These are phyloP conservation scores for Borostomias antarcticus DNA, from an alignment of 2,797 vertebrate genomes.

Conservation along the genomic window DNA sequence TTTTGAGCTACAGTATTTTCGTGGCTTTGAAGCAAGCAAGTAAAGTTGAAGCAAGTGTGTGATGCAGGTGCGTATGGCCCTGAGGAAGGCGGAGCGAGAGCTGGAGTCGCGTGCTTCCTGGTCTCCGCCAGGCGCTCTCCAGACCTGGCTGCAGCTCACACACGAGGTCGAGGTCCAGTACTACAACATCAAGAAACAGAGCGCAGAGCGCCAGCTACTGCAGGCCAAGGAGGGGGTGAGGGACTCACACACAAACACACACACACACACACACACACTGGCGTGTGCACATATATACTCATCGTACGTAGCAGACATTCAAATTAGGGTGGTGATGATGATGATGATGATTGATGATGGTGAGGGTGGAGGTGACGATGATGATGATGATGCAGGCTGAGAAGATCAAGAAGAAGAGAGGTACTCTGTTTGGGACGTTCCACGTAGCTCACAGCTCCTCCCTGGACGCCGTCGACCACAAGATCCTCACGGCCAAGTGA, in stretches of 20 bases:
- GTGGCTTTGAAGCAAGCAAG: too few species aligned
- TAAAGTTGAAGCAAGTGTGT: too few species aligned
- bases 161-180: constrained; percentile 83
- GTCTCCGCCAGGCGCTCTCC: constrained; percentile 47
- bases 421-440: constrained; percentile 91
- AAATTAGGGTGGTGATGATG: background rate
- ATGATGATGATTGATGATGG: background rate
- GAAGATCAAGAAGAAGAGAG: constrained; percentile 96
- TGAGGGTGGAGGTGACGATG: background rate
- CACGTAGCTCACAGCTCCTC: constrained; percentile 97
- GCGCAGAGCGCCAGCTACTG: constrained; percentile 88
- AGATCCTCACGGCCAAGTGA: constrained; percentile 96
- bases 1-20: too few species aligned
- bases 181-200: constrained; percentile 94
- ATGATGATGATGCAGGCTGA: constrained; percentile 80
- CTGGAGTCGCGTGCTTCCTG: constrained; percentile 82
- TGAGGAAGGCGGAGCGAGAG: constrained; percentile 92
- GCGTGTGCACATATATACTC: background rate
- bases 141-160: constrained; percentile 60
- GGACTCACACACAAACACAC: too few species aligned
- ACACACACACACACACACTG: too few species aligned
- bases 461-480: constrained; percentile 94
- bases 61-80: constrained; percentile 86
- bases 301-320: too few species aligned
- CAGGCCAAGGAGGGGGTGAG: constrained; percentile 93